phyloP scores from a whole-genome alignment of 2,113 vertebrate genomes.

The Python bivittatus region DNA sequence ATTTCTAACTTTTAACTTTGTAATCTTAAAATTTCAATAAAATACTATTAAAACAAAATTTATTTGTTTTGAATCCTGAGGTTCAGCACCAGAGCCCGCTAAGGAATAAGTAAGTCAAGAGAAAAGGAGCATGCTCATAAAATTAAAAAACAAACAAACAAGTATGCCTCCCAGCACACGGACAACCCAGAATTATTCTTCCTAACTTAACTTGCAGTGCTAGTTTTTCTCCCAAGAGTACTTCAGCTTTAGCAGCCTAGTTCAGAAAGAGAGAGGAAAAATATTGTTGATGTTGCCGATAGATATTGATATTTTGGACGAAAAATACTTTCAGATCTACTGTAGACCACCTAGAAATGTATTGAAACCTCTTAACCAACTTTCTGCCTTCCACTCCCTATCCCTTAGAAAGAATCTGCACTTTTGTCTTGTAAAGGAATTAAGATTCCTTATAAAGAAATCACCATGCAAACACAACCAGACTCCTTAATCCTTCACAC shows the following conservation, averaged over 20 bases:
- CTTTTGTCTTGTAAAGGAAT: not conserved
- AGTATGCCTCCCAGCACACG: not conserved
- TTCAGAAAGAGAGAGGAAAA: not conserved
- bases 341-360: not conserved
- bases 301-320: not conserved
- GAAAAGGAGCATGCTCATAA: not conserved
- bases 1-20: too few species aligned
- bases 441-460: not conserved
- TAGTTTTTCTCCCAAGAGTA: not conserved
- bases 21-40: too few species aligned
- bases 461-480: not conserved
- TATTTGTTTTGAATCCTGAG: not conserved
- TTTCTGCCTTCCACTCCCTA: not conserved
- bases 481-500: not conserved
- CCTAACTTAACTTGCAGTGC: not conserved
- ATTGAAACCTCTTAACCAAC: not conserved
- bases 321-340: not conserved
- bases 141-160: not conserved
- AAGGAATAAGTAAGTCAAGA: not conserved
- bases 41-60: too few species aligned
- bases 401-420: not conserved
- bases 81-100: not conserved
- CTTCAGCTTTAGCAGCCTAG: not conserved
- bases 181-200: not conserved
- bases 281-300: not conserved